Evolutionary conservation across 2,113 vertebrate species (phyloP), one percentile per base, ranked within the genome.

Genomic region (Bombycilla garrulus): DNA sequence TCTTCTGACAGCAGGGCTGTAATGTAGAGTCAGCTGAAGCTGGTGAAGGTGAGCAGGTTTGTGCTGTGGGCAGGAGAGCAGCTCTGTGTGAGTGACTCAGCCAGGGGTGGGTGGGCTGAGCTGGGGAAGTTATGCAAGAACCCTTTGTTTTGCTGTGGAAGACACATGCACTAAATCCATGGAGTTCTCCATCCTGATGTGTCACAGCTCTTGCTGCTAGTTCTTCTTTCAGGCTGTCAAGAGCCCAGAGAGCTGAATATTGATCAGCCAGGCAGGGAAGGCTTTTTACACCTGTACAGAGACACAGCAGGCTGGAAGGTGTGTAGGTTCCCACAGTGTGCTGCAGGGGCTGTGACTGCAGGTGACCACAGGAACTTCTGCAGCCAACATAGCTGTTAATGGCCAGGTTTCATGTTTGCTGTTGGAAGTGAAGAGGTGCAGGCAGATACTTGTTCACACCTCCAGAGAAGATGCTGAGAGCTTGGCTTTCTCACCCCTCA

Each of bases 131-230:
- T 84, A 88, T 81, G 91, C 79, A 76, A 56, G 48, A 87, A 8
- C 54, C 0, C 36, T 91, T 84, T 67, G 60, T 36, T 44, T 58
- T 1, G 1, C 69, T 17, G 29, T 8, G 6, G n/a, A 22, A 31
- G 53, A 53, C 25, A 78, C 44, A 64, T 21, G 50, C 15, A 2
- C 47, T 42, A 8, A 50, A 40, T 56, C 33, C 2, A 6, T 0
- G 2, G 40, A 19, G 45, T 2, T 3, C n/a, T 88, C 24, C 1
- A 7, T 51, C 64, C 2, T 4, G 3, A 5, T 33, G 6, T 36
- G 2, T 64, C 42, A 4, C 42, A 81, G 57, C 45, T 58, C 29
- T 64, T 44, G 36, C 66, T 72, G 61, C 61, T 67, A 8, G 19
- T 22, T 45, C 66, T 70, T 58, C 44, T 70, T 53, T 72, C 11